Evolutionary conservation across 2,888 invertebrate genomes (phyloP), one percentile per base, ranked within the genome.

Genomic region (Dryobotodes eremita): DNA sequence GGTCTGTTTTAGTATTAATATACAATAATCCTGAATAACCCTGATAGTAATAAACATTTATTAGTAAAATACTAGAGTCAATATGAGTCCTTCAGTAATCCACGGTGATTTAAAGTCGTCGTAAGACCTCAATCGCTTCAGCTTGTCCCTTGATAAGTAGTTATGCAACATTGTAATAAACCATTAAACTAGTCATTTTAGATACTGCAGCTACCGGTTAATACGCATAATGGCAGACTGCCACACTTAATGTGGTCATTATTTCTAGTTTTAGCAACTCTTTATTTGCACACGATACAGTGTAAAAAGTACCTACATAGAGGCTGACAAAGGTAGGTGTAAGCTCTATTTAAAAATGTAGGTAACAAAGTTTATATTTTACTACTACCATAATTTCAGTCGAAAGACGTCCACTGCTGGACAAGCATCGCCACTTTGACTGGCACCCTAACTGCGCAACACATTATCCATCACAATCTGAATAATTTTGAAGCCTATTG

Each of bases 91-190:
- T 71, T 8, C 11, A 36, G 15, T 20, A 48, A 62, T 48, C 8
- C 72, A 36, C 17, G 0, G n/a, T 15, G 13, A 26, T 42, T 48
- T 15, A 53, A 75, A 48, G 13, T 20, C 42, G 20, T 42, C 0
- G 6, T 20, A 15, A 42, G 11, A 31, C 36, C 13, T 15, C 23
- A 1, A 61, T 53, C 77, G 76, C 80, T 74, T 55, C 11, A 46
- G 59, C 55, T 50, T 76, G 20, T 78, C 10, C 13, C 46, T 80
- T 42, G 15, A n/a, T 10, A 13, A 13, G 23, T 23, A 7, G 61
- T 61, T 75, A 36, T 20, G 74, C 86, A 88, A 89, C 89, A 80
- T 65, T 82, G 86, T 88, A 83, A 57, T 71, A 71, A 13, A 17
- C 42, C 10, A 81, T 88, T 69, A 84, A 82, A 59, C 59, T 59